These are phyloP conservation scores for Neosalanx taihuensis DNA, from an alignment of 2,797 vertebrate species.

Conservation along the genomic window DNA sequence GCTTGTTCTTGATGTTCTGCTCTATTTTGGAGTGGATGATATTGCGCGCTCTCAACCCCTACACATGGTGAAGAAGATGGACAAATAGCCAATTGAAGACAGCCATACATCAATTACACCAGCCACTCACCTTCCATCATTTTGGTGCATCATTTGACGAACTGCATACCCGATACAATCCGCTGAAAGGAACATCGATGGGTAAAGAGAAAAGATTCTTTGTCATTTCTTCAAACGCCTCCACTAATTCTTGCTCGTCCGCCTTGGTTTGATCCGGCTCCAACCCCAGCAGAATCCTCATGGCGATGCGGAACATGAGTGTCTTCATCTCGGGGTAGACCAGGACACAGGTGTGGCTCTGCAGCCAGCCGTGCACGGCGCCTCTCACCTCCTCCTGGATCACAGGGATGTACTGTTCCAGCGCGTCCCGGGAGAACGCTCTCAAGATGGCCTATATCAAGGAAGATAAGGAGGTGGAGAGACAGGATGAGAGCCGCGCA, in stretches of 20 bases:
- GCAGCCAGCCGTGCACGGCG: conserved; percentile 68
- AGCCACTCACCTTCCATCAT: neutral
- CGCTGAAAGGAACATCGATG: conserved; percentile 81
- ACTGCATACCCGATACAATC: conserved; percentile 76
- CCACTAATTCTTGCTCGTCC: conserved; percentile 72
- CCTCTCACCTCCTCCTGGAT: conserved; percentile 73
- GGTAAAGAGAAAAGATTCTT: conserved; percentile 82
- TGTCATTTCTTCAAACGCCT: conserved; percentile 84
- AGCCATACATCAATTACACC: neutral
- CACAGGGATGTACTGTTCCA: conserved; percentile 77
- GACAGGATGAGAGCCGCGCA: neutral
- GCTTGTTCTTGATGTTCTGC: conserved; percentile 77
- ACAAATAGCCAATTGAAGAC: too few relatives aligned
- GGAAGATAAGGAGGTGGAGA: neutral
- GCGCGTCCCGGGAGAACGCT: conserved; percentile 89
- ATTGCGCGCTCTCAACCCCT: conserved; percentile 79
- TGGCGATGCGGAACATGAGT: conserved; percentile 83
- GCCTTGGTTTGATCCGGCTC: conserved; percentile 63
- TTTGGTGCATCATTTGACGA: neutral
- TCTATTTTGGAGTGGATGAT: conserved; percentile 81
- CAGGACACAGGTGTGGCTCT: conserved; percentile 62
- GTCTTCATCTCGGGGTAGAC: conserved; percentile 82
- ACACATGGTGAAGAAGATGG: conserved; percentile 3
- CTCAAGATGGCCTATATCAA: conserved; percentile 84
- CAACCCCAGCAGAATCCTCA: conserved; percentile 80